A percentile compares a stretch with the other conserved stretches of the same genome.
These are phyloP conservation scores for Glandiceps talaboti DNA, from an alignment of 53 echinoderm and acorn worm species.

Conservation along the genomic window DNA sequence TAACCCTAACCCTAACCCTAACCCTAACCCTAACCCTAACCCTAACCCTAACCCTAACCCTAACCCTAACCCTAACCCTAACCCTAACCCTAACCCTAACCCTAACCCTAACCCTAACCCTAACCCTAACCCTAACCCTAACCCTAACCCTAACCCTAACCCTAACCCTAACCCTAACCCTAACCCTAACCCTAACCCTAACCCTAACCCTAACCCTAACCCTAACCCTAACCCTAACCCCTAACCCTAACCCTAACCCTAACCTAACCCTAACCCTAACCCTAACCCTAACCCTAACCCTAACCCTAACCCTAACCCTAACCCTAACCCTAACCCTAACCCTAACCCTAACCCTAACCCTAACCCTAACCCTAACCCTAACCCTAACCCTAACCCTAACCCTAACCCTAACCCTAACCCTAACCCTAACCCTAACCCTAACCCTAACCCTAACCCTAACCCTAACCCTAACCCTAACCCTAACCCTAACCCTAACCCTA, in stretches of 20 bases:
- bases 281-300: constrained; percentile 20
- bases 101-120: constrained; percentile 6
- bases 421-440: constrained; percentile 30
- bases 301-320: constrained; percentile 18
- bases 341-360: constrained; percentile 16
- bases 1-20: constrained; percentile 29
- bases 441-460: constrained; percentile 32
- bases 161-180: not conserved
- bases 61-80: constrained; percentile 18
- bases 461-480: constrained; percentile 32
- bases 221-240: constrained; percentile 14
- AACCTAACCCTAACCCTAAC: constrained; percentile 9
- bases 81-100: constrained; percentile 18
- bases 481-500: constrained; percentile 18
- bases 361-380: constrained; percentile 15
- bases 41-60: constrained; percentile 33
- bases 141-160: not conserved
- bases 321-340: constrained; percentile 16
- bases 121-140: constrained; percentile 1
- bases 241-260: constrained; percentile 15
- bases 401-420: constrained; percentile 32
- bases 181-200: constrained; percentile 14
- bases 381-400: constrained; percentile 28
- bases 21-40: constrained; percentile 32
- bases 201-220: constrained; percentile 10